Percentiles rank a stretch among this genome's conserved stretches.
phyloP scores from a whole-genome alignment of 2,797 vertebrate species.

The Limnodromus scolopaceus region DNA sequence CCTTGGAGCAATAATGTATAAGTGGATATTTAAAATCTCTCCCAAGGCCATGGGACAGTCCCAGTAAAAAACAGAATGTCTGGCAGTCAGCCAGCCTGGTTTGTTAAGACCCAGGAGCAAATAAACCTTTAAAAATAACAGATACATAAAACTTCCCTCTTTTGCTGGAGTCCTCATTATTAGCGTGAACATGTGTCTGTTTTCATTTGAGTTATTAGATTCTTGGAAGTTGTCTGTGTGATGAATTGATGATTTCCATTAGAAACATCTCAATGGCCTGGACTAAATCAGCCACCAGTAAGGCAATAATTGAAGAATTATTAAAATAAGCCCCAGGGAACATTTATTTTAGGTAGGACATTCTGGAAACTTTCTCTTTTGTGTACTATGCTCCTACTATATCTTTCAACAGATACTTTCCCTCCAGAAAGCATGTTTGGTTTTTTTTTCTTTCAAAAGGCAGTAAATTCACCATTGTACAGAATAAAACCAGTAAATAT shows the following conservation, averaged over 20 bases:
- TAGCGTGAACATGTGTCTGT: conserved; percentile 30
- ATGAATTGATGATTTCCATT: conserved; percentile 64
- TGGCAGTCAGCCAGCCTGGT: conserved; percentile 11
- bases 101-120: conserved; percentile 23
- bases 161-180: neutral
- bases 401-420: neutral
- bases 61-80: neutral
- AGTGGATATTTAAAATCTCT: conserved; percentile 23
- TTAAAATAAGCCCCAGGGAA: neutral
- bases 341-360: neutral
- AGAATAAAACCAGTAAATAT: neutral
- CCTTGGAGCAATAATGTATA: neutral
- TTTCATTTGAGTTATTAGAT: conserved; percentile 47
- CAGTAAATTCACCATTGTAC: neutral
- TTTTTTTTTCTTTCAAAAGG: neutral
- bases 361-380: conserved; percentile 21
- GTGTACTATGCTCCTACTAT: neutral
- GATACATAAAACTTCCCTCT: neutral
- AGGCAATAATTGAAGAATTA: conserved; percentile 42
- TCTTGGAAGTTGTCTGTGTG: conserved; percentile 28
- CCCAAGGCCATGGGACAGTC: conserved; percentile 2
- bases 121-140: conserved; percentile 19
- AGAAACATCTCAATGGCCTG: conserved; percentile 23
- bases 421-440: neutral
- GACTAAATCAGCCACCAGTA: conserved; percentile 26